Base-by-base conservation (phyloP, 1,140 invertebrate species). In the Holotrichia oblita region DNA sequence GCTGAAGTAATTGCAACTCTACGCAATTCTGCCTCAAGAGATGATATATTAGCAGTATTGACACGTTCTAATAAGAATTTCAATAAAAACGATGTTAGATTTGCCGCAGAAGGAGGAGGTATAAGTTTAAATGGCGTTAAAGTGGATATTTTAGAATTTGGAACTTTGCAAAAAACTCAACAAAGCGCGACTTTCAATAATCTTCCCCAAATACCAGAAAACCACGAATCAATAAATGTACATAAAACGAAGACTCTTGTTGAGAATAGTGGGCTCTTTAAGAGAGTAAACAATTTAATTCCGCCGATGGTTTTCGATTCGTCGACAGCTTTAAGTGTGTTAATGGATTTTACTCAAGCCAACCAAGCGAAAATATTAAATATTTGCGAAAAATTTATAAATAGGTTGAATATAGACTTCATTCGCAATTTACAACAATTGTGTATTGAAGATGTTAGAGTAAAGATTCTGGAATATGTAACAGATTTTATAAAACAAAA, bases 1-100 rank as follows among this genome's bases (percentile, higher is more conserved):
- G 83, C 85, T 6, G 83, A 85, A 78, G 85, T 86, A 0, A 86
- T 86, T 76, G 78, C 81, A 55, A 79, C 84, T 7, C 82, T 86
- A 20, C 79, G 80, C 9, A 84, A 85, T 22, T 80, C 85, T 2
- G 76, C 73, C 9, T 82, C 84, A 61, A 83, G 81, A 73, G 81
- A 84, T 75, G 84, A 86, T 76, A 81, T 85, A 12, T 82, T 86
- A 78, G 83, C 81, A 12, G 80, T 82, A n/a, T 77, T 85, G 48
- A 85, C 82, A 3, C 80, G 83, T 27, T 79, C 80, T 10, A 85
- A 83, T 64, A 85, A 82, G 77, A 55, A 48, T 22, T 82, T 86
- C 48, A 85, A 84, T 48, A 73, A 81, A 24, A 77, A 83, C 0
- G 83, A 81, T 6, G 77, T 86, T 22, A 77, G 61, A 79, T 84